These are phyloP conservation scores for Phaethornis superciliosus DNA, from an alignment of 2,113 vertebrate species.

Conservation along the genomic window DNA sequence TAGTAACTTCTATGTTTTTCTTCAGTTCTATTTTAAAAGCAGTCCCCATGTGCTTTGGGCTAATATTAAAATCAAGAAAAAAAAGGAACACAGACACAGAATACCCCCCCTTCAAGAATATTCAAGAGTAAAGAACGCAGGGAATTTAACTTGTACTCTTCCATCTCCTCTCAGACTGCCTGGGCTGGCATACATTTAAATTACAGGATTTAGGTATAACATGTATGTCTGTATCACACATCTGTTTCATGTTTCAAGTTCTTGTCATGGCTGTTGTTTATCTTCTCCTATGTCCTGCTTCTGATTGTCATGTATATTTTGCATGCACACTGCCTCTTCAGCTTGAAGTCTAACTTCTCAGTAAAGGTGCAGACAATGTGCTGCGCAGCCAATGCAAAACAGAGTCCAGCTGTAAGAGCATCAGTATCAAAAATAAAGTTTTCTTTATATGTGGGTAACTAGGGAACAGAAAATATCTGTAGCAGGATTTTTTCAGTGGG, in stretches of 20 bases:
- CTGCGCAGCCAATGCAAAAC: neutral
- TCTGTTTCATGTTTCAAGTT: neutral
- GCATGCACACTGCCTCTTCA: neutral
- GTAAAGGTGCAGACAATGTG: neutral
- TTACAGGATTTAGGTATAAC: neutral
- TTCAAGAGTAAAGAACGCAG: neutral
- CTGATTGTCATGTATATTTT: neutral
- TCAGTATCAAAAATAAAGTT: neutral
- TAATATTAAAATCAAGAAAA: neutral
- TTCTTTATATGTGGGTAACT: neutral
- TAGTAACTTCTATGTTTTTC: neutral
- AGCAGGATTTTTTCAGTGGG: accelerated
- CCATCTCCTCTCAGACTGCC: neutral
- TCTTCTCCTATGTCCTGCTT: neutral
- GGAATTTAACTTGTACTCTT: neutral
- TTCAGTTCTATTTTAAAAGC: neutral
- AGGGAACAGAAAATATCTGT: neutral
- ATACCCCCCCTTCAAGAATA: neutral
- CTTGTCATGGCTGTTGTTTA: neutral
- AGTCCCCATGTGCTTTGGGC: neutral
- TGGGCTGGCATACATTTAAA: neutral
- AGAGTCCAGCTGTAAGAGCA: neutral
- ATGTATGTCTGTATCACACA: neutral
- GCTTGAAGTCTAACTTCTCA: neutral
- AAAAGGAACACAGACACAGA: neutral